phyloP scores from a whole-genome alignment of 2,888 invertebrate genomes.

The Ypsolopha scabrella region DNA sequence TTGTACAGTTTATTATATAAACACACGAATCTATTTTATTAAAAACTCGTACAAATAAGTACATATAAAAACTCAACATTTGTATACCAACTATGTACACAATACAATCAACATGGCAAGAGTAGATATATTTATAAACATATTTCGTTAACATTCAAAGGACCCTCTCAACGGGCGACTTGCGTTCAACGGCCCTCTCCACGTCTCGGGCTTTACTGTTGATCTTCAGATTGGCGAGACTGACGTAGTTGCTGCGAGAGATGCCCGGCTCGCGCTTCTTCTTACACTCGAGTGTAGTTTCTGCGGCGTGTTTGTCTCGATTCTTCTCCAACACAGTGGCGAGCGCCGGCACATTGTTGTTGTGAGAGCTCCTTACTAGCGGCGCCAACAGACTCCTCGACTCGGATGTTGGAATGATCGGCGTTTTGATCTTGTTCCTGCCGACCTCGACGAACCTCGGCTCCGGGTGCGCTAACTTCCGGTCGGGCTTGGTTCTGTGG shows the following conservation, averaged over 20 bases:
- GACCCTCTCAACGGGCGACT: conserved; percentile 36
- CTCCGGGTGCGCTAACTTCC: conserved; percentile 20
- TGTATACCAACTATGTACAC: conserved; percentile 6
- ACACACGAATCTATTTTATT: neutral
- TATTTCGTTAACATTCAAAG: conserved; percentile 19
- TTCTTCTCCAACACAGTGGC: conserved; percentile 27
- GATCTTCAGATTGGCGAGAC: conserved; percentile 57
- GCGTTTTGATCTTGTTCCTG: conserved; percentile 36
- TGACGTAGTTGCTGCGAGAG: conserved; percentile 58
- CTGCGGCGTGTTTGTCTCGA: neutral
- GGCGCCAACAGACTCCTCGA: conserved; percentile 16
- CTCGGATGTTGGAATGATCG: conserved; percentile 17
- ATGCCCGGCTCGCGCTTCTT: conserved; percentile 39
- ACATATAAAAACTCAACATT: conserved; percentile 9
- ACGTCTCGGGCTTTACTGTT: conserved; percentile 34
- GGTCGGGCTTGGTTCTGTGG: conserved; percentile 26
- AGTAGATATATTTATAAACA: conserved; percentile 4
- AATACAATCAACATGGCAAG: conserved; percentile 8
- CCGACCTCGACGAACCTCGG: conserved; percentile 30
- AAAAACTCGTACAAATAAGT: conserved; percentile 3
- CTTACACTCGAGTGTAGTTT: neutral
- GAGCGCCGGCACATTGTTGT: conserved; percentile 19
- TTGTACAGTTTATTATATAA: too few species aligned
- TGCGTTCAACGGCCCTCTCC: conserved; percentile 18
- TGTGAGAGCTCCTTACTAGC: conserved; percentile 22